Percentiles rank a stretch among this genome's conserved stretches.
Evolutionary conservation across 2,113 vertebrate species (phyloP).

Genomic region (Podilymbus podiceps): DNA sequence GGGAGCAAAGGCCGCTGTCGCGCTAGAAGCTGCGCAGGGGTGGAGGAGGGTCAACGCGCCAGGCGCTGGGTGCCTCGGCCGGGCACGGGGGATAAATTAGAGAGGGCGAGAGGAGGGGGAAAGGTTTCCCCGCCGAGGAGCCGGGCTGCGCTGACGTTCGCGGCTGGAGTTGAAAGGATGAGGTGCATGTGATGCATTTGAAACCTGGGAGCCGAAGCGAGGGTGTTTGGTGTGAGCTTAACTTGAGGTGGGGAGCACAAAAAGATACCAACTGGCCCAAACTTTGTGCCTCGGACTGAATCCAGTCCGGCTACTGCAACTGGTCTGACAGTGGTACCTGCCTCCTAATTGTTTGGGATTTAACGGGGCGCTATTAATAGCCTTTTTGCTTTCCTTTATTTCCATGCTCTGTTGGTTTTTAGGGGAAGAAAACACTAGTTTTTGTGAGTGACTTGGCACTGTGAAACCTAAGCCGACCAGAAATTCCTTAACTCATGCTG

Average conservation of each 20-base stretch:
- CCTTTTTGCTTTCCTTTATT: background rate
- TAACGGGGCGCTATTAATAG: background rate
- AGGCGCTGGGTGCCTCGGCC: background rate
- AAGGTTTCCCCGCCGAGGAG: background rate
- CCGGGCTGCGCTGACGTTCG: background rate
- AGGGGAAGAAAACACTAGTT: accelerated
- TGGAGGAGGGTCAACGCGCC: background rate
- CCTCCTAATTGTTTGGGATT: background rate
- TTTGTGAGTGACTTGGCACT: background rate
- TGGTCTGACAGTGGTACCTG: background rate
- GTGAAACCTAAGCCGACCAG: background rate
- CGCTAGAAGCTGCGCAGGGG: background rate
- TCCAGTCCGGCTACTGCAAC: background rate
- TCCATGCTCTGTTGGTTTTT: background rate
- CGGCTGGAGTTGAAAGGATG: background rate
- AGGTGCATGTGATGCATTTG: accelerated
- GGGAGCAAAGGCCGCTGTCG: background rate
- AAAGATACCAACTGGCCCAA: background rate
- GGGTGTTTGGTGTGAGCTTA: background rate
- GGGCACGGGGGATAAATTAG: background rate
- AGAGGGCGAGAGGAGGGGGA: background rate
- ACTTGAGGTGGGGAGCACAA: accelerated
- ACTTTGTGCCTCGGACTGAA: background rate
- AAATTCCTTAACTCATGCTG: background rate
- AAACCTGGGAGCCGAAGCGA: background rate